phyloP scores from a whole-genome alignment of 2,888 invertebrate species.

The Acanthosepion pharaonis region DNA sequence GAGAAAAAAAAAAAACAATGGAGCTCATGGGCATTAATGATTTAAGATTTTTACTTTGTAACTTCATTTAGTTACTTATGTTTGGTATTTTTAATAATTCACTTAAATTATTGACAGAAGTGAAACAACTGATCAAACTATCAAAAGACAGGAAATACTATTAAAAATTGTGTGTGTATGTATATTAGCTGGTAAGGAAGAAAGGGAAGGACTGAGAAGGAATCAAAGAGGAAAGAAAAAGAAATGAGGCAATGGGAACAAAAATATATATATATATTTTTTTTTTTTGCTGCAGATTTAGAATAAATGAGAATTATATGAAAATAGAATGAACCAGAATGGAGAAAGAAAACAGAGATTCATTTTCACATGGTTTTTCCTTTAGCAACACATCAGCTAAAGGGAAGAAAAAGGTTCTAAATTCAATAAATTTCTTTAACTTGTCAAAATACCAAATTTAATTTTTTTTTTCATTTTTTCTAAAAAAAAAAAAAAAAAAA shows the following conservation, averaged over 20 bases:
- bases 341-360: conserved; percentile 5
- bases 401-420: neutral
- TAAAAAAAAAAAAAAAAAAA: neutral
- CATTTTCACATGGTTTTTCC: neutral
- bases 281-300: neutral
- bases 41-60: neutral
- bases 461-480: neutral
- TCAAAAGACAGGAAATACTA: neutral
- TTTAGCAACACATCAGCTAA: neutral
- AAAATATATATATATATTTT: neutral
- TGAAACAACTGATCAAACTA: neutral
- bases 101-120: neutral
- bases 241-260: neutral
- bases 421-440: neutral
- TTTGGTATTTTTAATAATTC: neutral
- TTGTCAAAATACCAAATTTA: too few relatives aligned
- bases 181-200: neutral
- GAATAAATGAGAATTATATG: neutral
- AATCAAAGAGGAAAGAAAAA: neutral
- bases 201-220: neutral
- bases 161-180: neutral
- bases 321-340: conserved; percentile 23
- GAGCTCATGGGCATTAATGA: neutral
- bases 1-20: neutral
- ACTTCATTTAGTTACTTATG: neutral